Conservation (phyloP, 2,888 invertebrate genomes). For the Lysandra coridon region DNA sequence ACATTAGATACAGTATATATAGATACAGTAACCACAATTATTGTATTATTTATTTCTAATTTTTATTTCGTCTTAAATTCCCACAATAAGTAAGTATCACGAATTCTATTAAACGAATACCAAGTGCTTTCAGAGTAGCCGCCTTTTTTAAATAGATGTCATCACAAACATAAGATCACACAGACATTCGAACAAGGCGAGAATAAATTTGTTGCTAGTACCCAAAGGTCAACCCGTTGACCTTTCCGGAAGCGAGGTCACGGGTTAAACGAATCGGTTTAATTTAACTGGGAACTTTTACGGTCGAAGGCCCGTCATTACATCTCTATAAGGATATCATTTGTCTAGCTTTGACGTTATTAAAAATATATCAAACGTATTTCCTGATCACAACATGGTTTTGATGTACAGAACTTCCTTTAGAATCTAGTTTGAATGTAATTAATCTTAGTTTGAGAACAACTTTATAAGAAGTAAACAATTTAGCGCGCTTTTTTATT, state of each 20-base stretch:
- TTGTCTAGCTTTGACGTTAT: slow-evolving; percentile 6
- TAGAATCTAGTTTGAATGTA: not conserved
- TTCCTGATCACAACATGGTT: not conserved
- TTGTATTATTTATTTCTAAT: too few species aligned
- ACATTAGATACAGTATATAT: too few species aligned
- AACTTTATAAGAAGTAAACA: not conserved
- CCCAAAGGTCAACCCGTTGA: slow-evolving; percentile 60
- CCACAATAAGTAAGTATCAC: too few species aligned
- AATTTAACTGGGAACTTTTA: slow-evolving; percentile 30
- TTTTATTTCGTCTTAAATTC: too few species aligned
- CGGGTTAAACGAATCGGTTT: slow-evolving; percentile 35
- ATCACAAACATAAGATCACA: slow-evolving; percentile 50
- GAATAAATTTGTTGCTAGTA: slow-evolving; percentile 53
- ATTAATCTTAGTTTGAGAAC: not conserved
- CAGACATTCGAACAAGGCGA: slow-evolving; percentile 45
- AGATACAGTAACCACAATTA: too few species aligned
- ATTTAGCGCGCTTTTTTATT: too few species aligned
- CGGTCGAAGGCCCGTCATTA: slow-evolving; percentile 28
- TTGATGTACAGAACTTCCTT: not conserved
- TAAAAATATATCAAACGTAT: slow-evolving; percentile 13
- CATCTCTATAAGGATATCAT: slow-evolving; percentile 19
- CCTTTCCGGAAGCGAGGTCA: slow-evolving; percentile 71
- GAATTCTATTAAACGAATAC: too few species aligned
- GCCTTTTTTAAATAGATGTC: slow-evolving; percentile 52
- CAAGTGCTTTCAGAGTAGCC: slow-evolving; percentile 44